Evolutionary conservation across 1,140 invertebrate genomes (phyloP).

Genomic region (Nasonia vitripennis): DNA sequence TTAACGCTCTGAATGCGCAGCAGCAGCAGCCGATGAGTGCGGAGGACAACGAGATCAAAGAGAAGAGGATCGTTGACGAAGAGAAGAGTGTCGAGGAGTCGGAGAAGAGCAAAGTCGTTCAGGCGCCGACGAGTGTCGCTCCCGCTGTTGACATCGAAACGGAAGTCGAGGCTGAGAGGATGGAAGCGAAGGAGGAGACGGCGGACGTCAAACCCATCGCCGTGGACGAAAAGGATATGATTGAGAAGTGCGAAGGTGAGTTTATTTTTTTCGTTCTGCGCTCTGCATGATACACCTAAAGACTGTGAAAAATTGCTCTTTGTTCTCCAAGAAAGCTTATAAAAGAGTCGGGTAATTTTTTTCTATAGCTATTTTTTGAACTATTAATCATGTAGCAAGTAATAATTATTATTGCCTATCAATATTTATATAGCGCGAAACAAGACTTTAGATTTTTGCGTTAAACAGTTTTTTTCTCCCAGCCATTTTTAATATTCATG

Average conservation of each 20-base stretch:
- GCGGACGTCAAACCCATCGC: constrained; percentile 58
- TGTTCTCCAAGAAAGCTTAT: not conserved
- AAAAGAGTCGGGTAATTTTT: too few species aligned
- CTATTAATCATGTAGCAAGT: too few species aligned
- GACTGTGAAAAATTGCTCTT: not conserved
- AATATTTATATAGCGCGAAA: too few species aligned
- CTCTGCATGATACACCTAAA: too few species aligned
- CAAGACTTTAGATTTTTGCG: too few species aligned
- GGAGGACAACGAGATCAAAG: constrained; percentile 23
- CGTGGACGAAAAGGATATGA: constrained; percentile 69
- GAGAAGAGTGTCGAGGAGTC: constrained; percentile 28
- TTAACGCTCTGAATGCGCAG: not conserved
- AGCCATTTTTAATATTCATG: too few species aligned
- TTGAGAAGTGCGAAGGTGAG: constrained; percentile 68
- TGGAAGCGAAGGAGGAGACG: constrained; percentile 31
- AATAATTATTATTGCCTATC: too few species aligned
- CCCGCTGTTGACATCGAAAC: constrained; percentile 56
- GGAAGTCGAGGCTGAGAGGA: constrained; percentile 63
- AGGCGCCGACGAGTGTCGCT: constrained; percentile 27
- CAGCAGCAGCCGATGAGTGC: not conserved
- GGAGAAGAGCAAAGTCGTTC: constrained; percentile 20
- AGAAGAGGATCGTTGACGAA: not conserved
- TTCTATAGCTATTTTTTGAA: too few species aligned
- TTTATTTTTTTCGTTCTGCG: constrained; percentile 11
- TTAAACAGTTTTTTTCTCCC: too few species aligned